Evolutionary conservation across 35 echinoderm and acorn worm genomes (phyloP).

Genomic region (Stichopus chloronotus): DNA sequence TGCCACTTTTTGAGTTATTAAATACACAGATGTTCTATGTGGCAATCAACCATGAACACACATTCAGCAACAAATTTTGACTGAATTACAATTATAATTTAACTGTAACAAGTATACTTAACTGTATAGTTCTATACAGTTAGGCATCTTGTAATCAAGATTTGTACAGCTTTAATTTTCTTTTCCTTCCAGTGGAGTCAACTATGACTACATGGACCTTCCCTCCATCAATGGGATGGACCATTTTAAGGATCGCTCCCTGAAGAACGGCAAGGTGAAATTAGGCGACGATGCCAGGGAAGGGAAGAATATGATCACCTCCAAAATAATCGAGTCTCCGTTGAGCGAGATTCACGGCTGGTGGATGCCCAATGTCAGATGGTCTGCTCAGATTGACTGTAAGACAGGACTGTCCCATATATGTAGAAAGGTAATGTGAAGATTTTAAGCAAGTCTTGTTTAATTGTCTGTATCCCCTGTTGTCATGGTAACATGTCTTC

Average conservation of each 20-base stretch:
- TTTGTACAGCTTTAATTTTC: neutral
- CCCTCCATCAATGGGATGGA: conserved; percentile 1
- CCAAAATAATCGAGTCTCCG: conserved; percentile 45
- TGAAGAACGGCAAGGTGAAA: neutral
- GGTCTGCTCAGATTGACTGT: conserved; percentile 51
- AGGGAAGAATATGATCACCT: conserved; percentile 39
- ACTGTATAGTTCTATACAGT: no score
- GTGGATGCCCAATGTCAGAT: conserved; percentile 59
- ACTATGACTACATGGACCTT: conserved; percentile 57
- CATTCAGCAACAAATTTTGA: no score
- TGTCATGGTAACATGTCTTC: neutral
- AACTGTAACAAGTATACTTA: no score
- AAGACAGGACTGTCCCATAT: conserved; percentile 55
- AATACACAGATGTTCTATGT: no score
- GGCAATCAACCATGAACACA: no score
- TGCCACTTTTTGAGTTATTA: no score
- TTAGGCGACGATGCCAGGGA: conserved; percentile 52
- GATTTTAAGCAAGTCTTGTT: neutral
- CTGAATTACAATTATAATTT: no score
- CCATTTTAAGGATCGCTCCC: neutral
- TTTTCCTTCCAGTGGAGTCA: neutral
- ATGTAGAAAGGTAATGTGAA: conserved; percentile 45
- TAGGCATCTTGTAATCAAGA: no score
- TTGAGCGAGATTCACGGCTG: conserved; percentile 40
- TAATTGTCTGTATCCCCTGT: neutral